Evolutionary conservation across 1,140 invertebrate species (phyloP).

Genomic region (Drosophila albomicans): DNA sequence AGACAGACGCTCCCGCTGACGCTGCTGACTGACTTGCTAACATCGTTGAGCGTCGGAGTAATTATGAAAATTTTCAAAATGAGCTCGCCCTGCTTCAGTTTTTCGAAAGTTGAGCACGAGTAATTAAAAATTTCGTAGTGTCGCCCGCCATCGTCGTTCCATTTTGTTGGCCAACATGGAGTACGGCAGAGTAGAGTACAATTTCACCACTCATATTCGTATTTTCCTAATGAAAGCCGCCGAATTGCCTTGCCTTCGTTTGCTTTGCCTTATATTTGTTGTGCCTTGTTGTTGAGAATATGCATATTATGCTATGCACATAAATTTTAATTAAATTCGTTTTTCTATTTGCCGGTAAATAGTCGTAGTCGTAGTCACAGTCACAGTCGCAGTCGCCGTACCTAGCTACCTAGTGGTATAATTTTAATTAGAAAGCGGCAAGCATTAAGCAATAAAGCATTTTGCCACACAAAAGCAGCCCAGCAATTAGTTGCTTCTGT

Average conservation of each 20-base stretch:
- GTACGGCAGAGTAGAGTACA: neutral
- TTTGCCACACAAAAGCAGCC: constrained; percentile 30
- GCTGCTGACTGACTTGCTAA: constrained; percentile 39
- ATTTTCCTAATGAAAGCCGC: constrained; percentile 44
- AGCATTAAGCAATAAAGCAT: constrained; percentile 43
- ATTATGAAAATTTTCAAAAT: constrained; percentile 61
- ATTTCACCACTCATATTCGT: constrained; percentile 21
- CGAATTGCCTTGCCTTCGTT: constrained; percentile 47
- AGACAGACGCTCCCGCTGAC: neutral
- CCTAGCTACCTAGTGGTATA: constrained; percentile 6
- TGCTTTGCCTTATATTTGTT: constrained; percentile 53
- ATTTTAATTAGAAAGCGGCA: constrained; percentile 51
- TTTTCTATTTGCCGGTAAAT: constrained; percentile 53
- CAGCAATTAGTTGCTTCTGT: constrained; percentile 41
- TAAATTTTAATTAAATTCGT: constrained; percentile 67
- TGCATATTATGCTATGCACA: constrained; percentile 35
- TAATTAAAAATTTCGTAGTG: constrained; percentile 59
- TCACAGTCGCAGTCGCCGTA: too few species aligned
- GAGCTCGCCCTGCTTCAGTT: constrained; percentile 49
- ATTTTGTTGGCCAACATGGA: constrained; percentile 21
- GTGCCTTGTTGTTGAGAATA: constrained; percentile 23
- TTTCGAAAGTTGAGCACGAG: constrained; percentile 55
- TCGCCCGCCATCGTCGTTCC: constrained; percentile 17
- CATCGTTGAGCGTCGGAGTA: constrained; percentile 50
- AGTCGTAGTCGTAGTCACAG: constrained; percentile 23